Conservation (phyloP, 2,113 vertebrate species). For the Morone saxatilis region DNA sequence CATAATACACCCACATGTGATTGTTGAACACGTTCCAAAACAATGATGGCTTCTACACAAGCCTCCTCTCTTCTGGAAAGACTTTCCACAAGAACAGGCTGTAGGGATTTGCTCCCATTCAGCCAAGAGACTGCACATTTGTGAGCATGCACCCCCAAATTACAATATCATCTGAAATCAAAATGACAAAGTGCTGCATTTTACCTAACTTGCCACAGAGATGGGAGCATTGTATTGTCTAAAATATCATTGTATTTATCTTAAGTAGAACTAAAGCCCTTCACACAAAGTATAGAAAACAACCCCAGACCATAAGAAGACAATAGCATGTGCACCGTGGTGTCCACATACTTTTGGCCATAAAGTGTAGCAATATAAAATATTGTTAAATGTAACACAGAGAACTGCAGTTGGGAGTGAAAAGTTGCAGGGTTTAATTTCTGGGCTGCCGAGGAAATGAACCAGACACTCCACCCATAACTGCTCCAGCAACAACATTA, state of each 20-base stretch:
- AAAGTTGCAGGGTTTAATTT: background rate
- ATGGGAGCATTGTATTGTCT: background rate
- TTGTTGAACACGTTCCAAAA: background rate
- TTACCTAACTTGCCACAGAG: background rate
- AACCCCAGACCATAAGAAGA: background rate
- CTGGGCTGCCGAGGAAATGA: background rate
- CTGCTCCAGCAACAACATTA: slow-evolving; percentile 4
- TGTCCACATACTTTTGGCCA: background rate
- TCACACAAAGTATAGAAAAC: background rate
- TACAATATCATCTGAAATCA: too few species aligned
- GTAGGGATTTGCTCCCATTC: too few species aligned
- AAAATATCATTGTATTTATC: background rate
- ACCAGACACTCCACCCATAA: background rate
- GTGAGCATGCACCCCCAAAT: too few species aligned
- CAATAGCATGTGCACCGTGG: too few species aligned
- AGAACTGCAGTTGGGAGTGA: background rate
- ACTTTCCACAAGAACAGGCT: background rate
- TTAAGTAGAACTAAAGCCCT: background rate
- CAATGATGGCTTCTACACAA: background rate
- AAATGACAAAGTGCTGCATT: too few species aligned
- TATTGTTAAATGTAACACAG: background rate
- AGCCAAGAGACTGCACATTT: too few species aligned
- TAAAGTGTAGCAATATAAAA: background rate
- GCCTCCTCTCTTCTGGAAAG: background rate
- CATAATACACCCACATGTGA: background rate